Percentiles rank a stretch among this genome's conserved stretches.
These are phyloP conservation scores for Tauraco erythrolophus DNA, from an alignment of 2,113 vertebrate species.

Conservation along the genomic window DNA sequence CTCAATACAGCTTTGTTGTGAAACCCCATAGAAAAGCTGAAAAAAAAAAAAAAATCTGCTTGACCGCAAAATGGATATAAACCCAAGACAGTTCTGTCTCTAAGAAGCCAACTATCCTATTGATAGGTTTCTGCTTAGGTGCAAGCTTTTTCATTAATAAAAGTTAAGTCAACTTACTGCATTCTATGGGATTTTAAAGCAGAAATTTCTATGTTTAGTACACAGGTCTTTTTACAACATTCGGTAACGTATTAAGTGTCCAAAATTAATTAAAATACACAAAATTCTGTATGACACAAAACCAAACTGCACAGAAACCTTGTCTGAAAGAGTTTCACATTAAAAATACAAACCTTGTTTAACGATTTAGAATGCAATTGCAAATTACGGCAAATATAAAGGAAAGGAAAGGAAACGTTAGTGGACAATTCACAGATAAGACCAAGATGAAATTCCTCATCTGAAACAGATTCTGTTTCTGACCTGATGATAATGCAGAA, in stretches of 20 bases:
- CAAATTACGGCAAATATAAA: neutral
- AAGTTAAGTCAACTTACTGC: neutral
- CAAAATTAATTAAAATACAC: neutral
- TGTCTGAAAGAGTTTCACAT: rapidly evolving
- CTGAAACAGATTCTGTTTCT: neutral
- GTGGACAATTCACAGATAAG: neutral
- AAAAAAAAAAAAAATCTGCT: neutral
- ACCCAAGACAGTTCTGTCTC: neutral
- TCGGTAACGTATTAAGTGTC: rapidly evolving
- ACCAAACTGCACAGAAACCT: neutral
- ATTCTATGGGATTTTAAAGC: neutral
- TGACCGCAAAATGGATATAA: neutral
- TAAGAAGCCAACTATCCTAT: neutral
- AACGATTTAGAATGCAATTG: neutral
- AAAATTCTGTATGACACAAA: neutral
- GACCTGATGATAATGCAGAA: constrained; percentile 82
- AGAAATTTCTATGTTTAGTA: neutral
- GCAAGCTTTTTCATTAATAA: neutral
- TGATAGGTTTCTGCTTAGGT: neutral
- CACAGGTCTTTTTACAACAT: neutral
- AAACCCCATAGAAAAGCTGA: neutral
- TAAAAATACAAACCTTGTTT: neutral
- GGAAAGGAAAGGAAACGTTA: neutral
- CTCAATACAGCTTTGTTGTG: neutral
- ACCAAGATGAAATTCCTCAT: neutral